A percentile compares a stretch with the other conserved stretches of the same genome.
Evolutionary conservation across 2,888 invertebrate species (phyloP).

Genomic region (Ophioninae sp.): DNA sequence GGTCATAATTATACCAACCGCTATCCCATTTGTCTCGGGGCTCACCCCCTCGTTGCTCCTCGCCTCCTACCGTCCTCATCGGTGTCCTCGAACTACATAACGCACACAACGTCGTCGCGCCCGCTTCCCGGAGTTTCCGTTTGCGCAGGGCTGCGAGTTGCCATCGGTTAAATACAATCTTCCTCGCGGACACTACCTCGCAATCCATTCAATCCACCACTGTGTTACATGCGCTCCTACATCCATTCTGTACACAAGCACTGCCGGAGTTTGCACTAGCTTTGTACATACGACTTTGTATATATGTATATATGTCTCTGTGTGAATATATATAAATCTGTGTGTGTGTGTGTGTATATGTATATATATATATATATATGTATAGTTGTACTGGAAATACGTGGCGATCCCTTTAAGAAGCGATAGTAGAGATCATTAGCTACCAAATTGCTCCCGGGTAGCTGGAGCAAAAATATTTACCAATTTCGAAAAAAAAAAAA

Average conservation of each 20-base stretch:
- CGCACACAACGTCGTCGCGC: slow-evolving; percentile 34
- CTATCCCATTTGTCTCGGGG: slow-evolving; percentile 31
- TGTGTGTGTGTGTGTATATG: neutral
- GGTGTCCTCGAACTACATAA: slow-evolving; percentile 36
- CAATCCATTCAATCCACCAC: slow-evolving; percentile 11
- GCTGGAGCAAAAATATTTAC: too few species aligned
- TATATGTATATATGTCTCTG: slow-evolving; percentile 2
- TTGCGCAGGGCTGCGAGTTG: slow-evolving; percentile 53
- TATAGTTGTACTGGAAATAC: too few species aligned
- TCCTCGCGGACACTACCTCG: slow-evolving; percentile 38
- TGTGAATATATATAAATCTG: neutral
- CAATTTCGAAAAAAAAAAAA: too few species aligned
- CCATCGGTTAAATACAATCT: slow-evolving; percentile 57
- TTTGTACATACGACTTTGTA: slow-evolving; percentile 1
- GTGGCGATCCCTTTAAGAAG: too few species aligned
- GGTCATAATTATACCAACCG: slow-evolving; percentile 54
- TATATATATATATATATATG: too few species aligned
- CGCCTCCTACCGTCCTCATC: slow-evolving; percentile 21
- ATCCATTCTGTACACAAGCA: slow-evolving; percentile 21
- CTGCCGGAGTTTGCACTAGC: slow-evolving; percentile 12
- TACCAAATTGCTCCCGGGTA: too few species aligned
- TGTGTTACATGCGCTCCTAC: slow-evolving; percentile 13
- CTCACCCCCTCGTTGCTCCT: slow-evolving; percentile 11
- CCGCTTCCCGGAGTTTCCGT: slow-evolving; percentile 40
- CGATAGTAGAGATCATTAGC: too few species aligned